Percentiles rank a stretch among this genome's conserved stretches.
These are phyloP conservation scores for Bimastos eiseni DNA, from an alignment of 2,888 invertebrate species.

Conservation along the genomic window DNA sequence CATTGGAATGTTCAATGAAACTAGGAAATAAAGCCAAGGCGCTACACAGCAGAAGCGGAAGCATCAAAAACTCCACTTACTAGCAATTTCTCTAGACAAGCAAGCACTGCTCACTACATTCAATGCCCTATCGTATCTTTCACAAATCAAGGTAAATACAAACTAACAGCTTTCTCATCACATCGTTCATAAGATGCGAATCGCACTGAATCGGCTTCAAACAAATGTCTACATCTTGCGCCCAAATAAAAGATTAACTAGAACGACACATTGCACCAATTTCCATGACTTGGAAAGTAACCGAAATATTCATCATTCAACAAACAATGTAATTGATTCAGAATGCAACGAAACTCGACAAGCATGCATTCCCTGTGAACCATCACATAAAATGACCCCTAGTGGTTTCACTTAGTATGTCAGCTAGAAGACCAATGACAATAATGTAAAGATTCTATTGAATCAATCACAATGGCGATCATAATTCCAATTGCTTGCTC, in stretches of 20 bases:
- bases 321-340: neutral
- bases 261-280: neutral
- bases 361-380: neutral
- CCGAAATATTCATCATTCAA: too few species aligned
- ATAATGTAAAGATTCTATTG: too few species aligned
- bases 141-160: neutral
- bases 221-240: neutral
- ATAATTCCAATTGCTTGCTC: too few species aligned
- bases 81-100: neutral
- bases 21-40: neutral
- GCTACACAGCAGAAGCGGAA: neutral
- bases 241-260: neutral
- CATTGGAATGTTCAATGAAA: neutral
- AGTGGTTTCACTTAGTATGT: neutral
- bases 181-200: neutral
- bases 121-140: neutral
- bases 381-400: neutral
- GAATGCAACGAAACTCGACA: neutral
- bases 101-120: conserved; percentile 13
- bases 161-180: neutral
- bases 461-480: too few species aligned
- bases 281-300: neutral
- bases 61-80: neutral
- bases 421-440: too few species aligned
- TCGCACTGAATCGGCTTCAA: neutral